Conservation (phyloP, 2,888 invertebrate genomes). For the Hirtodrosophila histrioides region DNA sequence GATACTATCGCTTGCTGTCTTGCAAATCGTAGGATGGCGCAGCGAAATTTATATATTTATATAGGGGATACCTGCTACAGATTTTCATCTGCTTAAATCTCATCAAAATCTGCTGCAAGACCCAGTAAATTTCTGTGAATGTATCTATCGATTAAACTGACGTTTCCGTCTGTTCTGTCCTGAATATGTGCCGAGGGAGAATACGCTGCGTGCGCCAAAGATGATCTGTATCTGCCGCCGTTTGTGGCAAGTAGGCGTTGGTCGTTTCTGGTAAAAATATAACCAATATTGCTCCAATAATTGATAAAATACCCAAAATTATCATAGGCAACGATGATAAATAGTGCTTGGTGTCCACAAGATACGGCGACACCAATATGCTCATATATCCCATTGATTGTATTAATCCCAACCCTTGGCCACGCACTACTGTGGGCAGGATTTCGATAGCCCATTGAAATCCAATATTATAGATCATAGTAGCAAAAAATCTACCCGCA, state of each 20-base stretch:
- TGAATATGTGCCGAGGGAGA: no score
- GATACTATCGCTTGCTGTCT: background rate
- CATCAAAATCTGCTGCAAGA: no score
- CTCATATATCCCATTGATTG: constrained; percentile 95
- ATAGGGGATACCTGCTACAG: no score
- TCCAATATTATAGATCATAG: constrained; percentile 94
- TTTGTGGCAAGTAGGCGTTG: constrained; percentile 92
- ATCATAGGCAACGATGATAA: constrained; percentile 49
- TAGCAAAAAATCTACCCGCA: constrained; percentile 92
- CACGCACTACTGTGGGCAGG: constrained; percentile 93
- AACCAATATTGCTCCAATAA: constrained; percentile 89
- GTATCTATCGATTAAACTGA: no score
- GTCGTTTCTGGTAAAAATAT: constrained; percentile 93
- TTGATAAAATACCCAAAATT: constrained; percentile 88
- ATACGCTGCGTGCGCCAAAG: constrained; percentile 12
- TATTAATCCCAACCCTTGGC: constrained; percentile 93
- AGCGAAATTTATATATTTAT: background rate
- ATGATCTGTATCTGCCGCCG: constrained; percentile 92
- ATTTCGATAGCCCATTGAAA: constrained; percentile 95
- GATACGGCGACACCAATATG: constrained; percentile 91
- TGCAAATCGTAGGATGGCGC: background rate
- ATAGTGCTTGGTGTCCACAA: constrained; percentile 89
- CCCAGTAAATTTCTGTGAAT: no score
- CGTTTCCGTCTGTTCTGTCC: no score
- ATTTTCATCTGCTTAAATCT: no score